Evolutionary conservation across 1,140 invertebrate genomes (phyloP).

Genomic region (Penaeus chinensis): DNA sequence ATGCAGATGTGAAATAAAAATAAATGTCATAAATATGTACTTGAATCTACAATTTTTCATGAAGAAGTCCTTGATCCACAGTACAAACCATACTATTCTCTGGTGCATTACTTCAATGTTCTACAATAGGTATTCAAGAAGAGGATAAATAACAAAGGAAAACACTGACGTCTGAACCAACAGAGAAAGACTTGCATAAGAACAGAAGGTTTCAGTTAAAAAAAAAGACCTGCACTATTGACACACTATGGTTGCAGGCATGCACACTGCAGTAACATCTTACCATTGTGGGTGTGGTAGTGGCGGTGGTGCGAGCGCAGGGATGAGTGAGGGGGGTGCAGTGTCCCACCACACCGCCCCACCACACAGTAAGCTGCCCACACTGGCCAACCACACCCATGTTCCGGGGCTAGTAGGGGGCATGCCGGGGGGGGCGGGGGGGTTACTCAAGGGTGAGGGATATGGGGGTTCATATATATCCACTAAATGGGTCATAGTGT

Average conservation of each 20-base stretch:
- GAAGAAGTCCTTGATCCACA: no score
- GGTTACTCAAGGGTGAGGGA: conserved; percentile 44
- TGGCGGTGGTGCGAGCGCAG: conserved; percentile 51
- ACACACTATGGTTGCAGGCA: conserved; percentile 20
- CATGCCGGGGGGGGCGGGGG: conserved; percentile 27
- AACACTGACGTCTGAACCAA: background rate
- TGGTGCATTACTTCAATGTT: no score
- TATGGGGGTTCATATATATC: conserved; percentile 26
- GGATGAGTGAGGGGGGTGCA: conserved; percentile 51
- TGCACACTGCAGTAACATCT: conserved; percentile 44
- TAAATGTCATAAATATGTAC: no score
- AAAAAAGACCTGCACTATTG: background rate
- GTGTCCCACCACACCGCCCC: conserved; percentile 58
- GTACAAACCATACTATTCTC: no score
- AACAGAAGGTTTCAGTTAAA: background rate
- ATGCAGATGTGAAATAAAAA: no score
- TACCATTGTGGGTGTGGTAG: conserved; percentile 61
- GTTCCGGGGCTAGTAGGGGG: conserved; percentile 57
- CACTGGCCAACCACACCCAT: conserved; percentile 59
- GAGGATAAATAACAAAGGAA: background rate
- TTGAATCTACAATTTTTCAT: no score
- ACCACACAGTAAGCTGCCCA: conserved; percentile 59
- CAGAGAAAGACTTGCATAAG: background rate
- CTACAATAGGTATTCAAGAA: background rate
- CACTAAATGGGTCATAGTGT: background rate